A percentile compares a stretch with the other conserved stretches of the same genome.
Evolutionary conservation across 92 coral and sea anemone genomes (phyloP).

Genomic region (Phymanthus crucifer): DNA sequence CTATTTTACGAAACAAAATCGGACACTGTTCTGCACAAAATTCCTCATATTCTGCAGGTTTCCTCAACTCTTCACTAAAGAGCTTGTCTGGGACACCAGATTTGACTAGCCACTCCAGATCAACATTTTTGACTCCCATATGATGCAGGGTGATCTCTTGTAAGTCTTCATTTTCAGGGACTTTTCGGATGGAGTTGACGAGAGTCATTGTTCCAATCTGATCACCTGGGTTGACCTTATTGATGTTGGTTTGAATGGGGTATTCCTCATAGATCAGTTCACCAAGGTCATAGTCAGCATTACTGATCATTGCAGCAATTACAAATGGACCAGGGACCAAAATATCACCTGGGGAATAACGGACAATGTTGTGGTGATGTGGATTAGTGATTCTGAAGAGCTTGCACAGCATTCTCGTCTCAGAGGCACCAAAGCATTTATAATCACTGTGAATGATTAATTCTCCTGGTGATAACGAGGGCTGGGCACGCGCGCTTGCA

Average conservation of each 20-base stretch:
- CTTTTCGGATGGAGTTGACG: conserved; percentile 16
- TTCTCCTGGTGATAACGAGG: conserved; percentile 20
- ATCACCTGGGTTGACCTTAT: conserved; percentile 49
- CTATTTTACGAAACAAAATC: conserved; percentile 33
- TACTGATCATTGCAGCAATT: conserved; percentile 33
- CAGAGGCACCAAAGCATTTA: conserved; percentile 31
- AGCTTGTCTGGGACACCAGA: conserved; percentile 32
- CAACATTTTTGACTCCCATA: conserved; percentile 43
- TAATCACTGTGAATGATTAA: conserved; percentile 31
- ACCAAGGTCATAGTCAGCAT: conserved; percentile 40
- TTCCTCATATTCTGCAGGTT: conserved; percentile 33
- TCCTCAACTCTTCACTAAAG: conserved; percentile 17
- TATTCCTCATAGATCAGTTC: conserved; percentile 41
- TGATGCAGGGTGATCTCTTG: conserved; percentile 44
- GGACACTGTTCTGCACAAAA: conserved; percentile 39
- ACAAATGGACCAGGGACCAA: conserved; percentile 24
- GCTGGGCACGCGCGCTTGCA: not conserved
- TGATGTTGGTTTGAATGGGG: conserved; percentile 40
- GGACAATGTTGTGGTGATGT: conserved; percentile 35
- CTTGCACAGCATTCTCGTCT: conserved; percentile 31
- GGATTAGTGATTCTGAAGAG: conserved; percentile 33
- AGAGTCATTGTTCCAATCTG: conserved; percentile 44
- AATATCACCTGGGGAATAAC: conserved; percentile 34
- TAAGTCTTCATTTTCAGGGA: conserved; percentile 26
- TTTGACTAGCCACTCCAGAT: conserved; percentile 37